Percentiles rank a stretch among this genome's conserved stretches.
Evolutionary conservation across 2,888 invertebrate genomes (phyloP).

Genomic region (Drosophila anomalipes): DNA sequence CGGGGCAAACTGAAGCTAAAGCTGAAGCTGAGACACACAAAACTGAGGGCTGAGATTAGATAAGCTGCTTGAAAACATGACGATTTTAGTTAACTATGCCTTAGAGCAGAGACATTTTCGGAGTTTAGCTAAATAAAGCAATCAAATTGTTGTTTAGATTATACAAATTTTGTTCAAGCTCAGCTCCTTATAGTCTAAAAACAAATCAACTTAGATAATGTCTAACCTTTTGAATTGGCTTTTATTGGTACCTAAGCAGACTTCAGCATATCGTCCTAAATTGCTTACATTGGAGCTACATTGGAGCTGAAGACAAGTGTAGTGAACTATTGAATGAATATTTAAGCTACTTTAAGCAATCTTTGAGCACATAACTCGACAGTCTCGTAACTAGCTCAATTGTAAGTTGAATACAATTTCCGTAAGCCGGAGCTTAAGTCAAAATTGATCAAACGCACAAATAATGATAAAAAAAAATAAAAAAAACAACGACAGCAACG

Average conservation of each 20-base stretch:
- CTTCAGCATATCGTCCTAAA: background rate
- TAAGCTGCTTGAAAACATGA: conserved; percentile 21
- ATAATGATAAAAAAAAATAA: conserved; percentile 7
- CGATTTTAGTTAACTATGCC: conserved; percentile 24
- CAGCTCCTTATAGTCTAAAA: background rate
- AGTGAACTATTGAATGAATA: conserved; percentile 9
- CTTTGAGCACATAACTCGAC: conserved; percentile 3
- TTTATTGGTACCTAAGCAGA: background rate
- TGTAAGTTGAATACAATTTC: conserved; percentile 48
- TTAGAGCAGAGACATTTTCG: conserved; percentile 1
- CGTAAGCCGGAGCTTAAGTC: conserved; percentile 60
- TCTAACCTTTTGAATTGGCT: background rate
- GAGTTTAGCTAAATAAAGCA: conserved; percentile 31
- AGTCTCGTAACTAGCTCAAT: conserved; percentile 31
- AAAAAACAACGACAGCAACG: conserved; percentile 7
- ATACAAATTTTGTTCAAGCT: too few species aligned
- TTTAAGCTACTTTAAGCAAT: conserved; percentile 13
- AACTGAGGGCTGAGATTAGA: conserved; percentile 35
- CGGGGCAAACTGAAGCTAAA: conserved; percentile 4
- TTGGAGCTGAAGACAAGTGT: background rate
- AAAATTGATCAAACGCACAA: conserved; percentile 62
- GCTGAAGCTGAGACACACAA: background rate
- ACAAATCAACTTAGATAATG: background rate
- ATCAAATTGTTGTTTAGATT: conserved; percentile 42
- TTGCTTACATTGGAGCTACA: background rate